Conservation (phyloP, 2,888 invertebrate species). For the Apamea sordens region DNA sequence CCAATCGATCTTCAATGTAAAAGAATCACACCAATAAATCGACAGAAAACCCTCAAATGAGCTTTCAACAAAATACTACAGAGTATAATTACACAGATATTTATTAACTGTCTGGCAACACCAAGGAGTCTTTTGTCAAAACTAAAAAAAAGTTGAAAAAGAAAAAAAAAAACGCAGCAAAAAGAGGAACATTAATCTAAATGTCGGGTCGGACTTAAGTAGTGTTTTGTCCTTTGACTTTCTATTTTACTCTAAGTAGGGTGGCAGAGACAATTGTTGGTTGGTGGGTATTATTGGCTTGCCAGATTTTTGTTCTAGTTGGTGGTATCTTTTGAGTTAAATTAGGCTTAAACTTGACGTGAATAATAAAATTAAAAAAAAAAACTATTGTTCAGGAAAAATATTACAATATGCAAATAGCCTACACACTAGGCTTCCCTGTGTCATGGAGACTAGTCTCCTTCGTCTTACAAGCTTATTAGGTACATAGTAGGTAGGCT, state of each 20-base stretch:
- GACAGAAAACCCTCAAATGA: conserved; percentile 81
- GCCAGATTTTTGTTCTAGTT: background rate
- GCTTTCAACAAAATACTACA: conserved; percentile 86
- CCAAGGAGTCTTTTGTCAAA: conserved; percentile 73
- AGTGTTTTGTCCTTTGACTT: conserved; percentile 81
- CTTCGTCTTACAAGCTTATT: background rate
- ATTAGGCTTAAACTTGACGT: background rate
- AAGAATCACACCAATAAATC: conserved; percentile 79
- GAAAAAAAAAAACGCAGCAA: conserved; percentile 61
- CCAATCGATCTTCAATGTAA: conserved; percentile 66
- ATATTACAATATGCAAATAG: background rate
- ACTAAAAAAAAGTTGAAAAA: conserved; percentile 46
- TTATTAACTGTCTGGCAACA: conserved; percentile 82
- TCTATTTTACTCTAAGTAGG: conserved; percentile 69
- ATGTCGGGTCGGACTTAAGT: conserved; percentile 79
- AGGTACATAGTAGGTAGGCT: background rate
- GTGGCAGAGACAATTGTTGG: conserved; percentile 58
- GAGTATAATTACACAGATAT: conserved; percentile 86
- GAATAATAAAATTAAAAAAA: background rate
- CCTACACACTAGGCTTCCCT: background rate
- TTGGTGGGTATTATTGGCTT: conserved; percentile 37
- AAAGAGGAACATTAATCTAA: conserved; percentile 82
- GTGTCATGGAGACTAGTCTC: background rate
- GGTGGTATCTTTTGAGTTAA: background rate
- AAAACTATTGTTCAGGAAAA: background rate